Conservation (phyloP, 2,113 vertebrate genomes). For the Pelvicachromis taeniatus region DNA sequence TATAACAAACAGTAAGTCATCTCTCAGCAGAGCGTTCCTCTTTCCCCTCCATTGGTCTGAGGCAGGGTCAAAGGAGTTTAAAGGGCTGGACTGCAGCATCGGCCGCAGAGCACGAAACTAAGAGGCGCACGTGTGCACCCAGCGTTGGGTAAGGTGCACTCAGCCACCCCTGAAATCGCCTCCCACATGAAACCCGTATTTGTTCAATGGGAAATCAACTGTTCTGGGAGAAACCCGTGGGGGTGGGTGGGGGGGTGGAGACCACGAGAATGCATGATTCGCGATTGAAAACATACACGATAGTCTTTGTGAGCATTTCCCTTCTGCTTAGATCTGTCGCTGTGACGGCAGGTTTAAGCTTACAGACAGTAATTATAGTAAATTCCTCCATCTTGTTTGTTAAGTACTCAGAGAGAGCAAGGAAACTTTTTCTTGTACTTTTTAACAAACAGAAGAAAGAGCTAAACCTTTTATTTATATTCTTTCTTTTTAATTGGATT, state of each 20-base stretch:
- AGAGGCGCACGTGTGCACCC: not conserved
- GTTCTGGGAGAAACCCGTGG: not conserved
- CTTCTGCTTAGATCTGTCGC: not conserved
- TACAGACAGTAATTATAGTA: not conserved
- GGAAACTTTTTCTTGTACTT: not conserved
- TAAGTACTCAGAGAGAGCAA: not conserved
- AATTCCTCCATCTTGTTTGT: not conserved
- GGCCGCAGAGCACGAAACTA: not conserved
- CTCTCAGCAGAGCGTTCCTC: not conserved
- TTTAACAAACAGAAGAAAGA: not conserved
- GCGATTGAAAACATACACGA: not conserved
- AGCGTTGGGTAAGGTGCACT: not conserved
- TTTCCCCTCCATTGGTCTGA: not conserved
- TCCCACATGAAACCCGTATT: not conserved
- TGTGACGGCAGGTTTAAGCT: not conserved
- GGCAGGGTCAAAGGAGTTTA: not conserved
- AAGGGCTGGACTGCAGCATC: not conserved
- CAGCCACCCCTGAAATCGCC: not conserved
- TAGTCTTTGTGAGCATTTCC: not conserved
- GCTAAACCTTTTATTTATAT: not conserved
- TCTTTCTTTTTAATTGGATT: not conserved
- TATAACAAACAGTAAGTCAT: not conserved
- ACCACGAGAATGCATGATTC: not conserved
- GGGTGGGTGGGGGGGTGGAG: too few relatives aligned
- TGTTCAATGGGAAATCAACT: not conserved